These are phyloP conservation scores for Solen grandis DNA, from an alignment of 1,140 invertebrate species.

Conservation along the genomic window DNA sequence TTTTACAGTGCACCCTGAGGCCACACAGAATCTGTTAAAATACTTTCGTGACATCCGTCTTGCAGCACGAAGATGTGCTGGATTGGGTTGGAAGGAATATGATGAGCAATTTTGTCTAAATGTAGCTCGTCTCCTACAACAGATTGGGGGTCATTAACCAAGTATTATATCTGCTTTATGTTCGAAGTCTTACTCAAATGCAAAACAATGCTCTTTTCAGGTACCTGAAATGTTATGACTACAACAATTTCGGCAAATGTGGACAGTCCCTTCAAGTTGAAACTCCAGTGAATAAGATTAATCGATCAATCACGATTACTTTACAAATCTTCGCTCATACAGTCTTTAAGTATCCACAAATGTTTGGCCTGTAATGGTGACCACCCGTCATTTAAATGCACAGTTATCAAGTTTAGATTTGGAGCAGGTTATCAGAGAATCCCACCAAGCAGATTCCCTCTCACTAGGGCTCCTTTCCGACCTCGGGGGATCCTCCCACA, in stretches of 20 bases:
- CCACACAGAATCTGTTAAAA: neutral
- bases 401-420: neutral
- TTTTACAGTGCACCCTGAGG: neutral
- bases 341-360: too few species aligned
- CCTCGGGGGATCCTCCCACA: neutral
- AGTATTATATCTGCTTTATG: neutral
- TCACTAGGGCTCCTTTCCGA: neutral
- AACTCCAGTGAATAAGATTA: too few species aligned
- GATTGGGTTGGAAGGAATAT: neutral
- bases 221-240: neutral
- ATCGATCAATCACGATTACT: too few species aligned
- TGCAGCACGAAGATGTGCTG: neutral
- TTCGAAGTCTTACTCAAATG: neutral
- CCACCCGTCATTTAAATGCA: neutral
- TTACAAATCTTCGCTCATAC: too few species aligned
- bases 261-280: too few species aligned
- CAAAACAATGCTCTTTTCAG: neutral
- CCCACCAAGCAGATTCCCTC: neutral
- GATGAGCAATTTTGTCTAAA: neutral
- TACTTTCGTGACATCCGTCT: constrained; percentile 6
- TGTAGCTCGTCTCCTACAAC: neutral
- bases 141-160: neutral
- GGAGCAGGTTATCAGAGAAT: neutral
- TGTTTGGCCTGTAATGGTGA: neutral
- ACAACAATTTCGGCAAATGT: neutral